Percentiles rank a stretch among this genome's conserved stretches.
Conservation (phyloP, 2,888 invertebrate genomes). For the Campoletis raptor region DNA sequence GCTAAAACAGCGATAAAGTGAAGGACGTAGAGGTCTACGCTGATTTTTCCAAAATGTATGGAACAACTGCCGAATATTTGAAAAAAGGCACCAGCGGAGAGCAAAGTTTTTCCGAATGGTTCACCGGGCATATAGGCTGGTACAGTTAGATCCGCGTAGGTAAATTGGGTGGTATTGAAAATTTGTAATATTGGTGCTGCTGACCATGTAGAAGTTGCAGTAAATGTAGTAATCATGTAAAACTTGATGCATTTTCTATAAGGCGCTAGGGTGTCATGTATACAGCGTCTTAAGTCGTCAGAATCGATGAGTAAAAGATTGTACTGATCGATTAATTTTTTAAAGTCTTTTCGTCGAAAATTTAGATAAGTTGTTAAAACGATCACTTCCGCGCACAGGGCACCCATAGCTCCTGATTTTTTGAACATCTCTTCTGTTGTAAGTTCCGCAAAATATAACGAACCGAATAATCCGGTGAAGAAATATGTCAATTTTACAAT, state of each 20-base stretch:
- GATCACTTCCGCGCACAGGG: slow-evolving; percentile 66
- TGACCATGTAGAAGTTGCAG: slow-evolving; percentile 66
- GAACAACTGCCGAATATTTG: slow-evolving; percentile 55
- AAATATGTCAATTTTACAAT: slow-evolving; percentile 54
- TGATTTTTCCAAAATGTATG: slow-evolving; percentile 67
- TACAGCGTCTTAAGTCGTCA: slow-evolving; percentile 48
- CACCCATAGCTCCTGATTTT: slow-evolving; percentile 62
- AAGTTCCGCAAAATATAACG: slow-evolving; percentile 54
- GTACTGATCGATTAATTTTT: slow-evolving; percentile 66
- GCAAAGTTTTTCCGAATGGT: slow-evolving; percentile 66
- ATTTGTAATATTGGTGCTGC: slow-evolving; percentile 56
- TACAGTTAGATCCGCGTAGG: slow-evolving; percentile 69
- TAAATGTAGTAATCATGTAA: slow-evolving; percentile 61
- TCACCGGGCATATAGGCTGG: slow-evolving; percentile 68
- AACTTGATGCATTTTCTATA: slow-evolving; percentile 66
- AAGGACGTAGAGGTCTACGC: slow-evolving; percentile 73
- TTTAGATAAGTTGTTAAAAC: slow-evolving; percentile 67
- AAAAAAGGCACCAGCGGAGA: slow-evolving; percentile 57
- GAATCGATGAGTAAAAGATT: slow-evolving; percentile 60
- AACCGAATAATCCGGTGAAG: slow-evolving; percentile 17
- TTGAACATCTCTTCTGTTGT: slow-evolving; percentile 61
- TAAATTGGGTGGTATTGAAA: slow-evolving; percentile 66
- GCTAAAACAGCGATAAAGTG: slow-evolving; percentile 72
- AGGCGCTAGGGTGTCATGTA: slow-evolving; percentile 56
- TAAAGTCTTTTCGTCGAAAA: slow-evolving; percentile 55